Evolutionary conservation across 2,888 invertebrate genomes (phyloP), one percentile per base, ranked within the genome.

Genomic region (Ariolimax columbianus): DNA sequence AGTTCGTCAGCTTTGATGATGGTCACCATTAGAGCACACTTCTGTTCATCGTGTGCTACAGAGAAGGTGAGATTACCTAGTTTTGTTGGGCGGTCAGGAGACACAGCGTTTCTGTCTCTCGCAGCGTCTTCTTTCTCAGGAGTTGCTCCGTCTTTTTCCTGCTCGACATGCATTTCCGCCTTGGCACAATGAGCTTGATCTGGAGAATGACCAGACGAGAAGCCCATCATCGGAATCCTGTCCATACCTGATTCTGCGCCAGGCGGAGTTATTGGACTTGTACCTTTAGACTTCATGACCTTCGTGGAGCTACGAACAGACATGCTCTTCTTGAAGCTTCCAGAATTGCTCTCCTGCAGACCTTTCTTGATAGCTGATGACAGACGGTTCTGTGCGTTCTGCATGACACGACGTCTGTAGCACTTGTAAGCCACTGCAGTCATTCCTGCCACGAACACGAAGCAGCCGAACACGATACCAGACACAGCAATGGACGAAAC

Each of bases 21-120:
- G 0, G 97, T 98, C 36, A 99, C 98, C 90, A 97, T 96, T 91
- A 99, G 95, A 0, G 98, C 97, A 91, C 96, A 97, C 93, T 98
- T 97, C 93, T 98, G 98, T 88, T 96, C 96, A 92, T 97, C 96
- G 95, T 98, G 98, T 88, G 97, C 97, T 82, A 98, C 95, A 93
- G 97, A 97, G 94, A 98, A 98, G 90, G 97, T 97, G 91, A 98
- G 95, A 87, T 97, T 97, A 0, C 98, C 98, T 87, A 98, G 95
- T 91, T 87, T 86, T 68, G 86, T 87, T 19, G 87, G 77, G 7
- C 78, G 75, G 7, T 82, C 84, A 23, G 77, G 77, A 33, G 84
- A 82, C 17, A 70, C 17, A 19, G 55, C 79, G n/a, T 72, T 80
- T 33, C 82, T 75, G 26, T 81, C 70, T 66, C 81, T 77, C 43